A percentile compares a stretch with the other conserved stretches of the same genome.
Evolutionary conservation across 2,888 invertebrate genomes (phyloP).

Genomic region (Timema podura): DNA sequence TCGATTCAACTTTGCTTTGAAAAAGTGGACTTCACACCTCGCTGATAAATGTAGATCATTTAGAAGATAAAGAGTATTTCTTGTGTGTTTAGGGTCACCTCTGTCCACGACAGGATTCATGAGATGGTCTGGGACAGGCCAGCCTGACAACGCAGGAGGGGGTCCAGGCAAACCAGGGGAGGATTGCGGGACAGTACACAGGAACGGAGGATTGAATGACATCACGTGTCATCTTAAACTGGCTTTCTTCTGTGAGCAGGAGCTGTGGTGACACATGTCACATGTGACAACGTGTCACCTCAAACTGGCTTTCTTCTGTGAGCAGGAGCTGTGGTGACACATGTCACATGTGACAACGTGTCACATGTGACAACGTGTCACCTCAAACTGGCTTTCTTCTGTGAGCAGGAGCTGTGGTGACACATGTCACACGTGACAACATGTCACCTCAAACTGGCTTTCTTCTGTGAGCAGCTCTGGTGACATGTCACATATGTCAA

Average conservation of each 20-base stretch:
- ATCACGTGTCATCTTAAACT: conserved; percentile 19
- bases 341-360: conserved; percentile 14
- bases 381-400: conserved; percentile 26
- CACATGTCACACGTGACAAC: too few relatives aligned
- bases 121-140: conserved; percentile 19
- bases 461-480: too few relatives aligned
- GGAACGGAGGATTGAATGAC: conserved; percentile 29
- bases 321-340: conserved; percentile 22
- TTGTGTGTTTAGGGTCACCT: conserved; percentile 22
- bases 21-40: too few relatives aligned
- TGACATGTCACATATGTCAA: too few relatives aligned
- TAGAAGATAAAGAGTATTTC: too few relatives aligned
- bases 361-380: neutral
- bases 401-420: conserved; percentile 27
- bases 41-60: too few relatives aligned
- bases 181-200: conserved; percentile 26
- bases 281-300: conserved; percentile 14
- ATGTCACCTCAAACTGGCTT: too few relatives aligned
- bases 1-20: too few relatives aligned
- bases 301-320: conserved; percentile 29
- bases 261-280: conserved; percentile 16
- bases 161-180: conserved; percentile 23
- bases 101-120: conserved; percentile 28
- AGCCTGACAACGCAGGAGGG: conserved; percentile 20
- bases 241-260: conserved; percentile 30